phyloP scores from a whole-genome alignment of 2,888 invertebrate genomes.

The Meteorus cinctellus region DNA sequence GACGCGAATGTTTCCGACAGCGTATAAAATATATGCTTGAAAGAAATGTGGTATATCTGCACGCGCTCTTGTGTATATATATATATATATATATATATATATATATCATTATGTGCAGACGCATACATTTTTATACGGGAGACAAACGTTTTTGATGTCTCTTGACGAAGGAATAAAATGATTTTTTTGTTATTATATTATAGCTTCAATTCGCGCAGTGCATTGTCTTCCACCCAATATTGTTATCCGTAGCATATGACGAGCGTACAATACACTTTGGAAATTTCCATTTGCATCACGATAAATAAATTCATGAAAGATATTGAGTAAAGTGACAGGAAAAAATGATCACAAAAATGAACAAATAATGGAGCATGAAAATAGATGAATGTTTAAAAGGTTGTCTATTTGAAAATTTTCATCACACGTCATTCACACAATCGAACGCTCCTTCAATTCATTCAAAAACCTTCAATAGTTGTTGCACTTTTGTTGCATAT shows the following conservation, averaged over 20 bases:
- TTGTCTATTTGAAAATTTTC: too few relatives aligned
- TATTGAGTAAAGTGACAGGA: too few relatives aligned
- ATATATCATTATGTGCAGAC: neutral
- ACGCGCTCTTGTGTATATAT: neutral
- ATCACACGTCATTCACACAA: too few relatives aligned
- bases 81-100: neutral
- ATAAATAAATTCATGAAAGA: too few relatives aligned
- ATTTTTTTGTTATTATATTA: constrained; percentile 2
- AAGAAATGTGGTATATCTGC: constrained; percentile 11
- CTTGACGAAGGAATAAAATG: constrained; percentile 10
- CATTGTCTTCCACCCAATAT: neutral
- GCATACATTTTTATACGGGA: neutral
- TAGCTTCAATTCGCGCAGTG: constrained; percentile 4
- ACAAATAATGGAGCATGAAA: too few relatives aligned
- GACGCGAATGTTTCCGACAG: constrained; percentile 31
- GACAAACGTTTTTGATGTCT: constrained; percentile 8
- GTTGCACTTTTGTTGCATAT: too few relatives aligned
- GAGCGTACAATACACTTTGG: neutral
- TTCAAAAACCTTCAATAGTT: too few relatives aligned
- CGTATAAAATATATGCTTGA: constrained; percentile 3
- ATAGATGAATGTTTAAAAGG: too few relatives aligned
- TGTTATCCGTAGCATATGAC: constrained; percentile 11
- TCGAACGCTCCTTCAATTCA: too few relatives aligned
- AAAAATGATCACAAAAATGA: too few relatives aligned
- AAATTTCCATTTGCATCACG: neutral